Base-by-base conservation (phyloP, 92 coral and sea anemone species). In the Heliopora coerulea region DNA sequence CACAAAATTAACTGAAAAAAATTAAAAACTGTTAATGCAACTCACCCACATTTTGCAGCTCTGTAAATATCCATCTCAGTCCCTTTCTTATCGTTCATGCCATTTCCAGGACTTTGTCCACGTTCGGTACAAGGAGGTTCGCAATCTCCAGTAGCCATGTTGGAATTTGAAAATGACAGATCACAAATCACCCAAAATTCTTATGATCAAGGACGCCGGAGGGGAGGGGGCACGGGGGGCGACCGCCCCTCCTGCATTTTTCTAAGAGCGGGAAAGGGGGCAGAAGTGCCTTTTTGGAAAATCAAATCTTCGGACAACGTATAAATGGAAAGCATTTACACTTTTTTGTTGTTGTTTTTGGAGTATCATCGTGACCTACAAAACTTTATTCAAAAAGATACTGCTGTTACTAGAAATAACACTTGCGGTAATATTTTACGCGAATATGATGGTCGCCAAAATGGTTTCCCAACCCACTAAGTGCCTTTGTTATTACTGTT, bases 41-140 rank as follows among this genome's bases (percentile, higher is more conserved):
- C 97, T 80, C 66, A 89, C 97, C 97, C 97, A 3, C 79, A 60
- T 83, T 89, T 86, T 31, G 91, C 66, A 32, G 96, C 97, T 74
- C 83, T 88, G 65, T 84, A 89, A 33, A 92, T 92, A 37, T 90
- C 91, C 59, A 82, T 49, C 49, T 87, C 91, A 48, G 74, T 48
- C 6, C 74, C 44, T 67, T 44, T 48, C 41, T 48, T 25, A 35
- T 21, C 33, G 7, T 67, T 67, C 27, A 46, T 40, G 15, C 12
- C n/a, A 46, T 46, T 46, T 13, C 74, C 58, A 67, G 46, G 74
- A 67, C 42, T 67, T 30, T 67, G 74, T 28, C 74, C 74, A 48
- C 33, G 74, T 18, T n/a, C 74, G 26, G 46, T 24, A 44, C 74
- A 67, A 46, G 29, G 11, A 46, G 74, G 48, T 26, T 59, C 52